Evolutionary conservation across 2,113 vertebrate genomes (phyloP).

Genomic region (Cryptotis parvus): DNA sequence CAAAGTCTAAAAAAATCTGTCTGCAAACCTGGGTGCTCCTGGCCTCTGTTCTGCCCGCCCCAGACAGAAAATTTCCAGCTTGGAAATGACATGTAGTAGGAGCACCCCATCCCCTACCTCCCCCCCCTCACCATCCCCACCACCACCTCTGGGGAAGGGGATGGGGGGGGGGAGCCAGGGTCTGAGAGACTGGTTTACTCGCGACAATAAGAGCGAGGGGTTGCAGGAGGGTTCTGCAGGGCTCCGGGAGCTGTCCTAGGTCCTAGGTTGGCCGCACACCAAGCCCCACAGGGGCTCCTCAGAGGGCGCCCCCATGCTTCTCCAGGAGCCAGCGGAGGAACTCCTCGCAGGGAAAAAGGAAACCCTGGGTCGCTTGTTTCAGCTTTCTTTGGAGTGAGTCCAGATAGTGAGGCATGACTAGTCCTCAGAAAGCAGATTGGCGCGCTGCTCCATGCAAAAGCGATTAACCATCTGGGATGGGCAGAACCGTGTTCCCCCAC

Average conservation of each 20-base stretch:
- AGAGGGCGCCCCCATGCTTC: neutral
- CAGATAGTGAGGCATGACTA: neutral
- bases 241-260: too few species aligned
- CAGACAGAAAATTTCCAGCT: neutral
- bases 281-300: too few species aligned
- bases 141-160: neutral
- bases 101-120: neutral
- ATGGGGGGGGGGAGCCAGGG: neutral
- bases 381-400: neutral
- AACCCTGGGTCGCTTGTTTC: neutral
- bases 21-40: neutral
- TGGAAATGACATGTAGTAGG: neutral
- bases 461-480: neutral
- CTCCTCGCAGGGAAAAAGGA: neutral
- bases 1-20: slow-evolving; percentile 71
- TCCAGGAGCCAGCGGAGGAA: neutral
- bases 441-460: neutral
- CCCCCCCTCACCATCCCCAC: too few species aligned
- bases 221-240: neutral
- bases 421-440: neutral
- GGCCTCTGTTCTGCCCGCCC: fast-evolving
- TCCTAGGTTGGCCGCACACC: too few species aligned
- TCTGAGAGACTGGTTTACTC: neutral
- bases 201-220: fast-evolving
- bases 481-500: neutral